These are phyloP conservation scores for Ferrisia virgata DNA, from an alignment of 2,888 invertebrate genomes.

Conservation along the genomic window DNA sequence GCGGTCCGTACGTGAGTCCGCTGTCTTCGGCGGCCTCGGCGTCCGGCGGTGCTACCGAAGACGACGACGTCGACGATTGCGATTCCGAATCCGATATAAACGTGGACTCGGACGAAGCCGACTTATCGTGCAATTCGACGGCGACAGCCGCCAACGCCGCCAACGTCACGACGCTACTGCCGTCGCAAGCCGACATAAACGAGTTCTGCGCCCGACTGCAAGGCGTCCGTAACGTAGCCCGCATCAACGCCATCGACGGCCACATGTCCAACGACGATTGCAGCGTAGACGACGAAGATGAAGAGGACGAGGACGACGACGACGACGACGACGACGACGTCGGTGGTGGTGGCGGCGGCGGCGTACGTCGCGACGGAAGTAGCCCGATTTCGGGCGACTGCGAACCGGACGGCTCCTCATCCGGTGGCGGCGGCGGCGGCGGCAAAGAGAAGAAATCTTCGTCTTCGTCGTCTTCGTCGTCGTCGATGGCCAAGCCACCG, in stretches of 20 bases:
- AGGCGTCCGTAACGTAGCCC: constrained; percentile 1
- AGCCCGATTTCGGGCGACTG: constrained; percentile 54
- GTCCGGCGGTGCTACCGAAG: background rate
- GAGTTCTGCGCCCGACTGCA: constrained; percentile 46
- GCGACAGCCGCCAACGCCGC: constrained; percentile 56
- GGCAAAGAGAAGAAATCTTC: constrained; percentile 51
- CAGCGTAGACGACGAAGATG: constrained; percentile 51
- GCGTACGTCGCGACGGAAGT: constrained; percentile 53
- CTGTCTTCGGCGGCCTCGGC: background rate
- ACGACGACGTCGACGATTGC: background rate
- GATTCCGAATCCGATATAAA: constrained; percentile 50
- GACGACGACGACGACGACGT: constrained; percentile 52
- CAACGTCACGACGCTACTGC: constrained; percentile 54
- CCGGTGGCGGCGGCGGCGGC: constrained; percentile 51
- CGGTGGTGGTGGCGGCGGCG: constrained; percentile 44
- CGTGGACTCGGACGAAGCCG: constrained; percentile 53
- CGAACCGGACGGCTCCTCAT: constrained; percentile 51
- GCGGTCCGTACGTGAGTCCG: constrained; percentile 37
- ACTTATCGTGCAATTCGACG: constrained; percentile 42
- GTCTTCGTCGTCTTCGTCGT: constrained; percentile 54
- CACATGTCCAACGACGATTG: constrained; percentile 53
- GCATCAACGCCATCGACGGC: constrained; percentile 52
- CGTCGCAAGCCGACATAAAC: constrained; percentile 52
- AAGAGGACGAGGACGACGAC: constrained; percentile 54
- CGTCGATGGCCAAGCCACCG: constrained; percentile 86